phyloP scores from a whole-genome alignment of 1,140 invertebrate species.

The Drosophila dunni region DNA sequence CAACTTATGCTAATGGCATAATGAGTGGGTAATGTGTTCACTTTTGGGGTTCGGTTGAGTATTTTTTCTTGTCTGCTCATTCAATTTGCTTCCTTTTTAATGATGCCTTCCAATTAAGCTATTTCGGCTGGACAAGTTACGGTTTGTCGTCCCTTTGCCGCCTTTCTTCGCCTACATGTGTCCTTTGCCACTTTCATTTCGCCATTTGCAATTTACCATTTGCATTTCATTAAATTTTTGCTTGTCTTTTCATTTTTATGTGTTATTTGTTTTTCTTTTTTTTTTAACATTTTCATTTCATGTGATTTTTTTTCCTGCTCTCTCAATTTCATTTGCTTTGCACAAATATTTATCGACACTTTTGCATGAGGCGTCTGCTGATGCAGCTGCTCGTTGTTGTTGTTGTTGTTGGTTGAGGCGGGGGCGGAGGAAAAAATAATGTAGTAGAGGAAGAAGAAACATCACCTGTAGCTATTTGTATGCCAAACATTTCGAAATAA shows the following conservation, averaged over 20 bases:
- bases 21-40: constrained; percentile 12
- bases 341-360: constrained; percentile 68
- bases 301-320: constrained; percentile 34
- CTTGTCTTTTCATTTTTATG: constrained; percentile 4
- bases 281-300: constrained; percentile 42
- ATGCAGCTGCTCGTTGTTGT: too few relatives aligned
- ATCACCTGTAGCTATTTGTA: constrained; percentile 76
- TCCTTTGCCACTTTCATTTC: not conserved
- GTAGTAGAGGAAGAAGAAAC: constrained; percentile 25
- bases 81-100: constrained; percentile 47
- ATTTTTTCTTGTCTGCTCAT: constrained; percentile 26
- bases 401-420: constrained; percentile 24
- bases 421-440: constrained; percentile 1
- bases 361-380: constrained; percentile 25
- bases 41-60: constrained; percentile 22
- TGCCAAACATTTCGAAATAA: constrained; percentile 39
- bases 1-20: constrained; percentile 32
- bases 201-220: constrained; percentile 46
- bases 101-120: constrained; percentile 52
- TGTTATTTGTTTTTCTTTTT: not conserved
- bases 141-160: not conserved
- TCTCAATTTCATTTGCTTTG: constrained; percentile 57
- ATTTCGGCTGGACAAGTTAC: constrained; percentile 24
- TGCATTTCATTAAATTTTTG: constrained; percentile 2
- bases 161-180: not conserved